Evolutionary conservation across 2,888 invertebrate genomes (phyloP).

Genomic region (Pristionchus maxplancki): DNA sequence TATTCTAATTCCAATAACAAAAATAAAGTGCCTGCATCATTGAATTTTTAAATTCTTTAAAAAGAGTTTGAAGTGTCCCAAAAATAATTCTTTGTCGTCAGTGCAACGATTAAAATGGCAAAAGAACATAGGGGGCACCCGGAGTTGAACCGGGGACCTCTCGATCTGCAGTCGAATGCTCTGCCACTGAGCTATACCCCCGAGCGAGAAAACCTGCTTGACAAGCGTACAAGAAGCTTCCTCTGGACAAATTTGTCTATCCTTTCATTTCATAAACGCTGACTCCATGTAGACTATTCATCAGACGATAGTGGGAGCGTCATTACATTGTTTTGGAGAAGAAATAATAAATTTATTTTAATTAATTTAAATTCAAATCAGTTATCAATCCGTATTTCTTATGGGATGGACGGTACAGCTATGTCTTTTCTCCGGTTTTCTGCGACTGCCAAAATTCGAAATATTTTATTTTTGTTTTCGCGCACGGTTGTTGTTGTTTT

Average conservation of each 20-base stretch:
- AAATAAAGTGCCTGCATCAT: too few species aligned
- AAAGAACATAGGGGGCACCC: constrained; percentile 58
- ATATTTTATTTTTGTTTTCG: background rate
- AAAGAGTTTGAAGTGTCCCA: too few species aligned
- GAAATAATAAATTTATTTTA: background rate
- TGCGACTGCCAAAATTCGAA: background rate
- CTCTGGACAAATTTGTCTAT: background rate
- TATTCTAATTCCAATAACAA: too few species aligned
- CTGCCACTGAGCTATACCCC: constrained; percentile 71
- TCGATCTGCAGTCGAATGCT: constrained; percentile 73
- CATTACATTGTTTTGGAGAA: too few species aligned
- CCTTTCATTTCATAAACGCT: background rate
- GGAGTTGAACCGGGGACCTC: constrained; percentile 71
- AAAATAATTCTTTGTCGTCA: too few species aligned
- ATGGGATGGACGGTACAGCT: background rate
- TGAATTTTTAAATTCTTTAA: too few species aligned
- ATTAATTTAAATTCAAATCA: background rate
- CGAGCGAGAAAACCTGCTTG: background rate
- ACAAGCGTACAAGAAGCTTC: too few species aligned
- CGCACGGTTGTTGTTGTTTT: background rate
- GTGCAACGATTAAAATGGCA: background rate
- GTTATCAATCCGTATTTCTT: background rate
- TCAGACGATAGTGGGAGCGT: too few species aligned
- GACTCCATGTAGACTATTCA: too few species aligned
- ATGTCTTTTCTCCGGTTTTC: background rate